Conservation (phyloP, 2,797 vertebrate genomes). For the Gymnopithys bicolor region DNA sequence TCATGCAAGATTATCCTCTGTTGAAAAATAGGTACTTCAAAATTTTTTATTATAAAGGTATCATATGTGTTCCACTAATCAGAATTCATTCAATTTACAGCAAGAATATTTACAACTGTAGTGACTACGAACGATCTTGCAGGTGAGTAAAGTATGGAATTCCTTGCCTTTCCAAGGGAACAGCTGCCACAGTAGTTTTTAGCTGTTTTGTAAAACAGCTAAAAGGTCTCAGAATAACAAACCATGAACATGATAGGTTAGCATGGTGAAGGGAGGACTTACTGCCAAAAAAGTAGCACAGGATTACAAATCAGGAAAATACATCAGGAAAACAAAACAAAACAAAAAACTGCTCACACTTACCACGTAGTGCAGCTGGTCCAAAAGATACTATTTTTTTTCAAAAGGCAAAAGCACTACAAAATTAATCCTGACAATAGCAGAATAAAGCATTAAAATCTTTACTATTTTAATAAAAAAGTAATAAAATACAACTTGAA, state of each 20-base stretch:
- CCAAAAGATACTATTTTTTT: not conserved
- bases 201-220: not conserved
- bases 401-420: not conserved
- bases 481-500: not conserved
- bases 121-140: slow-evolving; percentile 89
- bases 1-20: not conserved
- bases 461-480: not conserved
- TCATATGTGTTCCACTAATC: not conserved
- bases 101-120: slow-evolving; percentile 89
- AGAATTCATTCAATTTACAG: slow-evolving; percentile 77
- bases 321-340: not conserved
- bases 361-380: not conserved
- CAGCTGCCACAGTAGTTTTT: not conserved
- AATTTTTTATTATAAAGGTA: not conserved
- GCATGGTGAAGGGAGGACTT: not conserved
- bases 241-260: not conserved
- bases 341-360: not conserved
- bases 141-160: slow-evolving; percentile 78
- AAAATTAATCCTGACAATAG: not conserved
- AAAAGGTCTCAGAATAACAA: not conserved
- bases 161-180: not conserved
- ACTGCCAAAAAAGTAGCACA: not conserved
- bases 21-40: not conserved
- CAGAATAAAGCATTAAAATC: not conserved
- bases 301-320: not conserved